phyloP scores from a whole-genome alignment of 2,888 invertebrate genomes.

The Lasioglossum oenotherae region DNA sequence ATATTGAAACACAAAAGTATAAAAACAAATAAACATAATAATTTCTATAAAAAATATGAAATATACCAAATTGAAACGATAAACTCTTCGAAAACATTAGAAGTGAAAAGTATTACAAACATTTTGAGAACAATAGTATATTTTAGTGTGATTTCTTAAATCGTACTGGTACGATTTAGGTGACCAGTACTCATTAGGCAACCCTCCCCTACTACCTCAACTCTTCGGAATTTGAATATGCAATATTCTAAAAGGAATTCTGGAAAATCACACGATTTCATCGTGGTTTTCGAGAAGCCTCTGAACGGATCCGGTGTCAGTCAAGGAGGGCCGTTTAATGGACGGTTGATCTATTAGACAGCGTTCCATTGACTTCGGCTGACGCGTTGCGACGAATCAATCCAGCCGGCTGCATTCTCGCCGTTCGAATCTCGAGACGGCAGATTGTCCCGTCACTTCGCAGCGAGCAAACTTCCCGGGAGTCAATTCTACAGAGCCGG shows the following conservation, averaged over 20 bases:
- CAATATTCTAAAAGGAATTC: neutral
- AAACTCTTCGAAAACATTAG: too few relatives aligned
- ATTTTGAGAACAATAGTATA: too few relatives aligned
- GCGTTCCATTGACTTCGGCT: constrained; percentile 25
- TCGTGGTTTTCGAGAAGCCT: neutral
- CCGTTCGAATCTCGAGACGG: constrained; percentile 23
- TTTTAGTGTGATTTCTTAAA: too few relatives aligned
- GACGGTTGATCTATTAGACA: constrained; percentile 29
- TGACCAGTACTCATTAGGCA: too few relatives aligned
- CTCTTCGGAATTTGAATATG: too few relatives aligned
- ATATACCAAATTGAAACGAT: too few relatives aligned
- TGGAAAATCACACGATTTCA: neutral
- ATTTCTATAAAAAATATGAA: too few relatives aligned
- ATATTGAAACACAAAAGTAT: too few relatives aligned
- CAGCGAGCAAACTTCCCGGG: constrained; percentile 25
- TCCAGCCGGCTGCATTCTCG: constrained; percentile 34
- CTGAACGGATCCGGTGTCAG: neutral
- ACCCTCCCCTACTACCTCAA: too few relatives aligned
- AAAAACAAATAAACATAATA: too few relatives aligned
- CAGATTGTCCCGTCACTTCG: constrained; percentile 37
- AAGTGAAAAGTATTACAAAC: too few relatives aligned
- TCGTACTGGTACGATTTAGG: too few relatives aligned
- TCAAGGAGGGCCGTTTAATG: neutral
- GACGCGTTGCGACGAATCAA: constrained; percentile 36
- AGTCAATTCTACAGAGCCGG: constrained; percentile 29